Evolutionary conservation across 2,113 vertebrate species (phyloP), one percentile per base, ranked within the genome.

Genomic region (Elephantulus edwardii): DNA sequence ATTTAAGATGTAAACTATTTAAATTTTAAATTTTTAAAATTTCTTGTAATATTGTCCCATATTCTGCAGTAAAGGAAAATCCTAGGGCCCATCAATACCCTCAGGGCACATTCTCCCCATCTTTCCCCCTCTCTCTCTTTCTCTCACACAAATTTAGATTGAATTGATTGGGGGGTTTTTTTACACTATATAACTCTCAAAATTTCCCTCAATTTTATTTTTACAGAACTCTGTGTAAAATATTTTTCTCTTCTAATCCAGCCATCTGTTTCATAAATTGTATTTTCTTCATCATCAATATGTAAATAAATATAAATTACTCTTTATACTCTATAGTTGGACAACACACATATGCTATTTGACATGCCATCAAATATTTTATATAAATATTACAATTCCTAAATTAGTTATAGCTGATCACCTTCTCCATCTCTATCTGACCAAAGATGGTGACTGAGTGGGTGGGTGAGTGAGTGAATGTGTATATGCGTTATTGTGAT

Each of bases 221-320:
- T 74, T 74, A 33, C 48, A 44, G 42, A 48, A 28, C 44, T 74
- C 4, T 74, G 14, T 74, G 42, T 44, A 92, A 82, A 82, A 89
- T 90, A 62, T 72, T 91, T n/a, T 91, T 89, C n/a, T 81, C 30
- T 85, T 76, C 48, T 86, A 86, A 83, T 62, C 24, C 46, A 83
- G 3, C 76, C 72, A 75, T 93, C 44, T 90, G 77, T 70, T n/a
- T 17, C 40, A 86, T 54, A 62, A 86, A 33, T 10, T 79, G 12
- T 20, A 40, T 70, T 94, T 88, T 78, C 54, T 84, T n/a, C 26
- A 33, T 74, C 79, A 83, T 84, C 86, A 54, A 2, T 64, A 48
- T 86, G 16, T 89, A 16, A 10, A 83, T 70, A 78, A 12, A 44
- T 40, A 64, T 16, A 30, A 86, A 44, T 16, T 33, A 44, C 9